Conservation (phyloP, 2,797 vertebrate genomes). For the Simalia tracyae region DNA sequence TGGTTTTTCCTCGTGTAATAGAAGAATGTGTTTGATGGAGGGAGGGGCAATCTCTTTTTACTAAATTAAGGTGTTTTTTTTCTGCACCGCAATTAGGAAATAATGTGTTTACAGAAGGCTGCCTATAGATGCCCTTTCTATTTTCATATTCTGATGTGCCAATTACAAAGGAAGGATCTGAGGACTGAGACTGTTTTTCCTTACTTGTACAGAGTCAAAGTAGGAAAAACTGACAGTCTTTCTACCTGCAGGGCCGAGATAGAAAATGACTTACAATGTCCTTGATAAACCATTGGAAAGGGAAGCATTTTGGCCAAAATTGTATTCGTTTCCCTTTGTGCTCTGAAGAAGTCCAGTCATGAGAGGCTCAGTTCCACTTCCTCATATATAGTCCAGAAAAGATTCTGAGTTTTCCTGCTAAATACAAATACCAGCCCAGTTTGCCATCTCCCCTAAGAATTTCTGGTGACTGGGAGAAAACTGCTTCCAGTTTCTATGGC, state of each 20-base stretch:
- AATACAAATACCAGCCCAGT: background rate
- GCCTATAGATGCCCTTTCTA: background rate
- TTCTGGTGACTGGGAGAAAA: background rate
- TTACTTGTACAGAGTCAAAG: background rate
- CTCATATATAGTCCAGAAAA: background rate
- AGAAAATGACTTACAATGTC: background rate
- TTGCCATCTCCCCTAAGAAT: background rate
- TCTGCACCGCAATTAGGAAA: background rate
- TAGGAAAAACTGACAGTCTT: background rate
- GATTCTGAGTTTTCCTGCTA: background rate
- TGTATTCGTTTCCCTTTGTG: background rate
- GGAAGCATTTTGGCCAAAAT: background rate
- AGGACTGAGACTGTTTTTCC: background rate
- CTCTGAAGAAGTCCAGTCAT: background rate
- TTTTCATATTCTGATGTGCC: background rate
- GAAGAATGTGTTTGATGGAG: background rate
- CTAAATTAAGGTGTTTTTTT: background rate
- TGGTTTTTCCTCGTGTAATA: background rate
- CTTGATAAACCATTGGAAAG: background rate
- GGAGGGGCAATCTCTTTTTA: background rate
- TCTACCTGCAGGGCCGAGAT: background rate
- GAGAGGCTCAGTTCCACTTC: too few relatives aligned
- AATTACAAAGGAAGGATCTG: background rate
- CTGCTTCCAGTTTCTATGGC: background rate
- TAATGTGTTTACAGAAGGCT: background rate